Evolutionary conservation across 2,888 invertebrate genomes (phyloP), one percentile per base, ranked within the genome.

Genomic region (Drosophila nr. perissopoda): DNA sequence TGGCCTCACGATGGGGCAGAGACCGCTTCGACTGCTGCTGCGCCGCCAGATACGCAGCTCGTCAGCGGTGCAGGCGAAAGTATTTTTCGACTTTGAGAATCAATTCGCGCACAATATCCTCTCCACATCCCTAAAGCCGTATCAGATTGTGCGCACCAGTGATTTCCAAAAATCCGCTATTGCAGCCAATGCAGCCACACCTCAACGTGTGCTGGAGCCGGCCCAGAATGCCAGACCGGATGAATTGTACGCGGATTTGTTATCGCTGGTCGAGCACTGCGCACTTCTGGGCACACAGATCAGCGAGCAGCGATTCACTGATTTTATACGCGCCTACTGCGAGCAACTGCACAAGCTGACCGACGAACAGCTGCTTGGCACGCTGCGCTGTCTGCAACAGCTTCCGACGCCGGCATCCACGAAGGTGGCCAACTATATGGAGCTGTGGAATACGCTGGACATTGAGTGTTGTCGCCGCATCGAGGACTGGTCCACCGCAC

Each of bases 371-470:
- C 82, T 97, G 33, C 89, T 94, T 53, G 91, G 91, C 21, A 78
- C 96, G 36, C 93, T 96, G 74, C 91, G 92, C 60, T 92, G 94
- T 57, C 76, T 96, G 11, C 87, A 89, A 3, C 89, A 94, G 49
- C 94, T 95, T 93, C 95, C 95, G 0, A 91, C 92, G 57, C 94
- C 94, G 21, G 91, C 92, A 25, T 94, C 94, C 0, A 92, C 94
- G 11, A 93, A 94, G 61, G 93, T 94, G 5, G 94, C 94, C 69
- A 95, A 96, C 91, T 96, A 93, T 83, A 94, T 94, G 66, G 94
- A 95, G 84, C 92, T 97, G 1, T 96, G 96, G 95, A 95, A 94
- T 59, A 94, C 95, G 16, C 88, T 97, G 56, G 96, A 97, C 89
- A 94, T 95, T 78, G 94, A 95, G 63, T 96, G 96, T 83, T 90